Evolutionary conservation across 2,797 vertebrate species (phyloP).

Genomic region (Myotis vivesi): DNA sequence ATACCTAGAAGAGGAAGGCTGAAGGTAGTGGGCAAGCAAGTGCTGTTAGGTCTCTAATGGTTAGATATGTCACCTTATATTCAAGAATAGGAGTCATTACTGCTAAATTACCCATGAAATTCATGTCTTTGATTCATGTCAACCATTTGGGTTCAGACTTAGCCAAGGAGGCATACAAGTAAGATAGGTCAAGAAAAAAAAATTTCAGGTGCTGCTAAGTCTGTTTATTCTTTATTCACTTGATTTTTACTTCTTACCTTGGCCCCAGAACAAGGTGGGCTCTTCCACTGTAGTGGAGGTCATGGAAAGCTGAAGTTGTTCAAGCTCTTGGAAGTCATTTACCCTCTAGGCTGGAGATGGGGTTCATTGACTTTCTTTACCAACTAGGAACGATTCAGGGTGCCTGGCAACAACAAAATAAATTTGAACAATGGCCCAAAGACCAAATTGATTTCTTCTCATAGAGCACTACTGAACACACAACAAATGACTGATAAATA

Average conservation of each 20-base stretch:
- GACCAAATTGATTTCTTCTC: background rate
- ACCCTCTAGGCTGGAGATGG: background rate
- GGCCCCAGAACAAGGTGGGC: background rate
- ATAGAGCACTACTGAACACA: background rate
- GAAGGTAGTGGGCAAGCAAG: background rate
- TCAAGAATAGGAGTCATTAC: background rate
- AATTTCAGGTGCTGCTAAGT: background rate
- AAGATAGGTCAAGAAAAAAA: background rate
- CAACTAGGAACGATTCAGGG: background rate
- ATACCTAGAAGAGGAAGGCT: background rate
- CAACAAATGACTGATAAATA: background rate
- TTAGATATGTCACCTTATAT: background rate
- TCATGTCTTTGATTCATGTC: background rate
- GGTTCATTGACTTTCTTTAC: background rate
- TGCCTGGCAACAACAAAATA: background rate
- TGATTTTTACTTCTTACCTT: background rate
- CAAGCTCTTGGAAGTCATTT: background rate
- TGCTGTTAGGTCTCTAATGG: background rate
- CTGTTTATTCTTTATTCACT: background rate
- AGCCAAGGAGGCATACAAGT: background rate
- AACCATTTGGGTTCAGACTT: background rate
- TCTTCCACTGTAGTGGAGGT: background rate
- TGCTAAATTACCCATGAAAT: slow-evolving; percentile 24
- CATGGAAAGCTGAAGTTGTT: background rate
- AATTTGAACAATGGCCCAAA: background rate